Conservation (phyloP, 2,797 vertebrate species). For the Acanthiza pusilla region DNA sequence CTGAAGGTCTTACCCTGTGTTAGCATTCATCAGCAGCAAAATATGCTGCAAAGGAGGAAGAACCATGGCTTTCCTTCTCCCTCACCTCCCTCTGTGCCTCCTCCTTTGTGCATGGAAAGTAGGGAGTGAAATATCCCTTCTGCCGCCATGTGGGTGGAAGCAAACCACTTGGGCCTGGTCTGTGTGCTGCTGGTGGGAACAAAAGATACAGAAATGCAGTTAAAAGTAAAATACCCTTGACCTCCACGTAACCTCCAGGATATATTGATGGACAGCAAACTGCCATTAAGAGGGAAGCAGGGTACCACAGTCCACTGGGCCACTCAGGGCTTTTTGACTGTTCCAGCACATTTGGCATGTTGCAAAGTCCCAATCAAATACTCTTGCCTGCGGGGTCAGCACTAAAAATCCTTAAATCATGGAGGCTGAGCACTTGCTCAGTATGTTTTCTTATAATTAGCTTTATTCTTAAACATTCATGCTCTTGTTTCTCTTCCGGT, state of each 20-base stretch:
- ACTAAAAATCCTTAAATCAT: neutral
- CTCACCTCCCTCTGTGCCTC: neutral
- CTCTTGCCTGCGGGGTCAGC: neutral
- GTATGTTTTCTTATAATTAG: neutral
- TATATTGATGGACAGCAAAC: conserved; percentile 20
- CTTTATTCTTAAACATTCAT: neutral
- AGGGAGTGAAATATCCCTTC: neutral
- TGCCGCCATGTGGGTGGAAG: neutral
- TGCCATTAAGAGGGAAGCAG: conserved; percentile 14
- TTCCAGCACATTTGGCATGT: neutral
- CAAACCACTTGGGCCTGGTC: neutral
- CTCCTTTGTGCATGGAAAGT: neutral
- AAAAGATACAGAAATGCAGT: neutral
- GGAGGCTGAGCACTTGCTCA: neutral
- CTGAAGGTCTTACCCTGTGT: neutral
- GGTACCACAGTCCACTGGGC: neutral
- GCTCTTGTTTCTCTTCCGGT: neutral
- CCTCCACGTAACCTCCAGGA: neutral
- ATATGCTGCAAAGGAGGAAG: neutral
- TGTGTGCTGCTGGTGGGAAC: neutral
- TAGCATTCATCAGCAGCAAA: neutral
- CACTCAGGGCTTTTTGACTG: neutral
- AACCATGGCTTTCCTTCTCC: neutral
- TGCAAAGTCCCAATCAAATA: neutral
- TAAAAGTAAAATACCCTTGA: conserved; percentile 28